Percentiles rank a stretch among this genome's conserved stretches.
phyloP scores from a whole-genome alignment of 2,113 vertebrate genomes.

The Heterotis niloticus region DNA sequence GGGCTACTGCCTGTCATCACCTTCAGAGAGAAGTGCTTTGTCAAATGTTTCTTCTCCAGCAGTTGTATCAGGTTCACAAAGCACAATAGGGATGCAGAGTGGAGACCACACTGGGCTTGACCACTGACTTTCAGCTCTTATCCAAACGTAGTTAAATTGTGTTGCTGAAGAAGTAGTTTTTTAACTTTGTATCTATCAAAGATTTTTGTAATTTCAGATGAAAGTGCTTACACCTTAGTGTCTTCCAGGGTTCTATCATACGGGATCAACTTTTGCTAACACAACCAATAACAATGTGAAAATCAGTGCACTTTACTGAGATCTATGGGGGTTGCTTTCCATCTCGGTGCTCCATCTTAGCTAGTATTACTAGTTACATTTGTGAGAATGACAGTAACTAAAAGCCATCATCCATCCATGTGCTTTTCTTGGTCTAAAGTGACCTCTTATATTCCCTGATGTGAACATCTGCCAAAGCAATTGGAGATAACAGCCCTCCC shows the following conservation, averaged over 20 bases:
- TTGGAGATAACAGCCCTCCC: background rate
- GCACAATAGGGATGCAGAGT: background rate
- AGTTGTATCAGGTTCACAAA: slow-evolving; percentile 24
- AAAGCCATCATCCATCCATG: background rate
- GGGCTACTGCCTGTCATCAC: slow-evolving; percentile 11
- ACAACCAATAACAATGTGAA: background rate
- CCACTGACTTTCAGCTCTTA: background rate
- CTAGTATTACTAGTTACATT: too few relatives aligned
- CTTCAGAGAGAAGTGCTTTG: slow-evolving; percentile 25
- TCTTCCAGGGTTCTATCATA: background rate
- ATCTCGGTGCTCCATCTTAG: background rate
- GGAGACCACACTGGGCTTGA: background rate
- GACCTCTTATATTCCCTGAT: slow-evolving; percentile 19
- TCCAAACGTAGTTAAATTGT: background rate
- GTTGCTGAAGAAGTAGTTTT: background rate
- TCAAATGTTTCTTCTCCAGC: slow-evolving; percentile 22
- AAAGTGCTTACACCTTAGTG: background rate
- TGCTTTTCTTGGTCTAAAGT: background rate
- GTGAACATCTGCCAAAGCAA: slow-evolving; percentile 26
- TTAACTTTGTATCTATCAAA: background rate
- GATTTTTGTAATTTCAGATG: too few relatives aligned
- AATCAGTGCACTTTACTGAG: background rate
- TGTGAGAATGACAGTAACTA: too few relatives aligned
- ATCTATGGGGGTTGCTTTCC: background rate
- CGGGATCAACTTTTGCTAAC: background rate